A percentile compares a stretch with the other conserved stretches of the same genome.
phyloP scores from a whole-genome alignment of 2,113 vertebrate species.

The Sula dactylatra region DNA sequence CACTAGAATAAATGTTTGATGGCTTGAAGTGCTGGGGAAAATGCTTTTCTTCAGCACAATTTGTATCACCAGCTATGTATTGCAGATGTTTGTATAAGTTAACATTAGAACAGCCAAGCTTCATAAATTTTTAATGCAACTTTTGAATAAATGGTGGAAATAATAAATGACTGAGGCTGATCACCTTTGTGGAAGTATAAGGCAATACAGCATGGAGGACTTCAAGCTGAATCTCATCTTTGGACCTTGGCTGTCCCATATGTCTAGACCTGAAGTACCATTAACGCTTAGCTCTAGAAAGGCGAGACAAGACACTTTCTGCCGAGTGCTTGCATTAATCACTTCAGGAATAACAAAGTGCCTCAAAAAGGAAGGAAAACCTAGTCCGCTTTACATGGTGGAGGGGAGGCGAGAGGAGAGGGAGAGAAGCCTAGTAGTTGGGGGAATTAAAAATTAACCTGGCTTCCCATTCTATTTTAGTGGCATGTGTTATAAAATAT shows the following conservation, averaged over 20 bases:
- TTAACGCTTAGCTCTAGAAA: background rate
- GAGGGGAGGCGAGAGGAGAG: background rate
- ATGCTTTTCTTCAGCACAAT: background rate
- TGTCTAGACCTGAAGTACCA: background rate
- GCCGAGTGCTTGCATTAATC: background rate
- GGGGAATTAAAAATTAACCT: background rate
- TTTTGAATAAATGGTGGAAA: background rate
- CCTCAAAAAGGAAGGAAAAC: background rate
- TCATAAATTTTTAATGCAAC: background rate
- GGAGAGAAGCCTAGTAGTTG: background rate
- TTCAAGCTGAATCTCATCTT: background rate
- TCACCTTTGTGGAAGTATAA: background rate
- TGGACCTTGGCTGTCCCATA: background rate
- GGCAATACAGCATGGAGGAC: background rate
- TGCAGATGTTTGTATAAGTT: background rate
- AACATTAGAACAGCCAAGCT: background rate
- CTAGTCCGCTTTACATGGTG: background rate
- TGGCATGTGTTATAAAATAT: background rate
- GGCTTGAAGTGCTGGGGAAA: background rate
- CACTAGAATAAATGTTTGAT: slow-evolving; percentile 21
- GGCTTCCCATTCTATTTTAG: background rate
- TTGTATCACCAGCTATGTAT: background rate
- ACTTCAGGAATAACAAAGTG: background rate
- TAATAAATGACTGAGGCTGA: background rate
- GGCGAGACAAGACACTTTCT: background rate